Base-by-base conservation (phyloP, 2,888 invertebrate species). In the Drosophila affinis region DNA sequence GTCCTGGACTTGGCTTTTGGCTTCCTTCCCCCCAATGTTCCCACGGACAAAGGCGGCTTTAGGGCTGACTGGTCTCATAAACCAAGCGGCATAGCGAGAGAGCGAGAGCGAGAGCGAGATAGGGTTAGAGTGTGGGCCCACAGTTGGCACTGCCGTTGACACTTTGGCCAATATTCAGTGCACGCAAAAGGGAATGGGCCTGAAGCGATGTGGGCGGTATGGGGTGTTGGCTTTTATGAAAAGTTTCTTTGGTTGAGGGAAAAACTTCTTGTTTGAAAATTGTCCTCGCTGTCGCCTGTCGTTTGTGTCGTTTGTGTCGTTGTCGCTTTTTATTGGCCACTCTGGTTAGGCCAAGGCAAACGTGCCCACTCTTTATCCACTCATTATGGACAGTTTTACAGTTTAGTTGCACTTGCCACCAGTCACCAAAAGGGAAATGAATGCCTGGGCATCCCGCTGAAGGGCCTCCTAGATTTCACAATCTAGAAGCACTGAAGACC, bases 101-200 rank as follows among this genome's bases (percentile, higher is more conserved):
- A 6, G 39, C 18, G 39, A 14, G 39, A 14, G 39, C 14, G 39
- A 14, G 14, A 39, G 14, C 2, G 14, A 6, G 39, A 14, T 6
- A 6, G 39, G 39, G 14, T 39, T 39, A 39, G 39, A 39, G 7
- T 39, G 39, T 29, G 39, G 14, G 2, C 70, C 78, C 72, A 77
- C 81, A 87, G 77, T 85, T 77, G 76, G 72, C 58, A 78, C 86
- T 83, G 83, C 74, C 83, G 83, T 86, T 83, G 88, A 88, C 83
- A 83, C 88, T 86, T 82, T 69, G 57, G 67, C 86, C 82, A 87
- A 87, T 87, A 87, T 87, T 82, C 86, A 77, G 68, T 54, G 68
- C 86, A 83, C 79, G 79, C 73, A 81, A 72, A 58, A 32, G 58
- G 53, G 53, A 53, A 32, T 24, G 18, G 45, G 45, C 46, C 12